Conservation (phyloP, 2,113 vertebrate genomes). For the Pardalotus punctatus region DNA sequence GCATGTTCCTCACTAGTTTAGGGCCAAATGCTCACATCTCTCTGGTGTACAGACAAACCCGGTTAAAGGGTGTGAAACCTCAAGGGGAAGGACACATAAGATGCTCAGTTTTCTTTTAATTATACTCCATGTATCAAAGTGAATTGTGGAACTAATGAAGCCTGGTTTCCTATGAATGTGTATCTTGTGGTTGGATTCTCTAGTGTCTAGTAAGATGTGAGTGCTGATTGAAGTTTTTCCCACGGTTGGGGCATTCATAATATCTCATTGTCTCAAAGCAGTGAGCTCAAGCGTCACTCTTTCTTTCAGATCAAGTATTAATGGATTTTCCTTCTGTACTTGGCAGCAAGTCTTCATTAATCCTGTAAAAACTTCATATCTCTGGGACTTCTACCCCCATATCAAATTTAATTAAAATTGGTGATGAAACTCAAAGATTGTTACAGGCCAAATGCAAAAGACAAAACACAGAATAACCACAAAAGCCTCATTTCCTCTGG, state of each 20-base stretch:
- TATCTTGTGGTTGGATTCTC: constrained; percentile 53
- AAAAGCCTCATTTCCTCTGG: neutral
- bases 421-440: neutral
- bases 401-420: constrained; percentile 43
- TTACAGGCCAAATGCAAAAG: constrained; percentile 8
- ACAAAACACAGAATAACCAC: neutral
- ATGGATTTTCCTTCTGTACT: constrained; percentile 6
- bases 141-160: constrained; percentile 36
- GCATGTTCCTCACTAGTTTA: neutral
- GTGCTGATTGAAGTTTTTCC: constrained; percentile 60
- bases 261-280: constrained; percentile 40
- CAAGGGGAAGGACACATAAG: constrained; percentile 40
- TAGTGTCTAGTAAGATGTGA: constrained; percentile 53
- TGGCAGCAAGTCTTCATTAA: constrained; percentile 41
- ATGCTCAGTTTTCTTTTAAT: constrained; percentile 53
- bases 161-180: constrained; percentile 46
- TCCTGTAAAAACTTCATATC: constrained; percentile 8
- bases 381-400: neutral
- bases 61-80: constrained; percentile 37
- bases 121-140: constrained; percentile 44
- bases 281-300: constrained; percentile 1
- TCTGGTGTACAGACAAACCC: neutral
- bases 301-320: constrained; percentile 26
- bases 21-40: constrained; percentile 8
- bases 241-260: constrained; percentile 64